Conservation (phyloP, 2,888 invertebrate genomes). For the Helobdella robusta region DNA sequence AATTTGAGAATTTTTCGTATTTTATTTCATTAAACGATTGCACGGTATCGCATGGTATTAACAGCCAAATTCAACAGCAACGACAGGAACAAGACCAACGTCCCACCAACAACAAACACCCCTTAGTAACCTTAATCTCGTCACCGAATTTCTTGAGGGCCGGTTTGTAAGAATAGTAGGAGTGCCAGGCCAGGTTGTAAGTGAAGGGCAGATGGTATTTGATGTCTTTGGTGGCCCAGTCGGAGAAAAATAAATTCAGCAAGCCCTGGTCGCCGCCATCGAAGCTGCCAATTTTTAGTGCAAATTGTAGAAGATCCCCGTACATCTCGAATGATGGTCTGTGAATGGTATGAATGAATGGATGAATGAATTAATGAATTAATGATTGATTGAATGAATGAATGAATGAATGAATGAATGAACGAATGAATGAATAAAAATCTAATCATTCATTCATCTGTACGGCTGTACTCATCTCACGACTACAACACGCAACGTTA, state of each 20-base stretch:
- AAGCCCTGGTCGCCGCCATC: conserved; percentile 76
- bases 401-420: neutral
- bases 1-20: no score
- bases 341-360: conserved; percentile 40
- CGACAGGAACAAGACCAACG: no score
- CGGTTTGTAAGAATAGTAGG: conserved; percentile 89
- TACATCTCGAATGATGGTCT: conserved; percentile 81
- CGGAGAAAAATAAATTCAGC: conserved; percentile 81
- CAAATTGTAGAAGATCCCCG: conserved; percentile 67
- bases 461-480: neutral
- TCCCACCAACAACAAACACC: no score
- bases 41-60: no score
- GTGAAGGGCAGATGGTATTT: conserved; percentile 89
- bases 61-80: no score
- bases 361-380: neutral
- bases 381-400: neutral
- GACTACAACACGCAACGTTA: neutral
- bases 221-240: conserved; percentile 87
- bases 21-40: no score
- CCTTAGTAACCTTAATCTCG: conserved; percentile 15
- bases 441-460: neutral
- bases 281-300: conserved; percentile 44
- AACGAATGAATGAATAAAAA: neutral
- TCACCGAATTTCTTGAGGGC: conserved; percentile 78
- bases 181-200: conserved; percentile 92